A percentile compares a stretch with the other conserved stretches of the same genome.
phyloP scores from a whole-genome alignment of 2,797 vertebrate genomes.

The Coracias cyanogaster region DNA sequence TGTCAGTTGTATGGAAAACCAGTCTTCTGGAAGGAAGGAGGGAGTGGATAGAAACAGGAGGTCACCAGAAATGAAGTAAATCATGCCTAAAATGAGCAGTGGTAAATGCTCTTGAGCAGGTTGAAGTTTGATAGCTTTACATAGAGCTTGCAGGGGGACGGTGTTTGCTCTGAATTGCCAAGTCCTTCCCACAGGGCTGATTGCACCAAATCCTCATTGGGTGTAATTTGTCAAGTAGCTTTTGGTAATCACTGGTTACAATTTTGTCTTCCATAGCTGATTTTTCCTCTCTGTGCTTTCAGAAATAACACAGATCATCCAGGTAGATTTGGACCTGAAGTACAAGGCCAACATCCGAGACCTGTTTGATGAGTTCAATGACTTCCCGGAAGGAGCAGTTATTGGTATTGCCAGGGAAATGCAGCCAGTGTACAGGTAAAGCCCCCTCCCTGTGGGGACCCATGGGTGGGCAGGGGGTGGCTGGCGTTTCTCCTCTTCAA shows the following conservation, averaged over 20 bases:
- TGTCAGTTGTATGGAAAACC: neutral
- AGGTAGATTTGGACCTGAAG: conserved; percentile 95
- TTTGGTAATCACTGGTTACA: neutral
- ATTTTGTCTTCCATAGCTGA: neutral
- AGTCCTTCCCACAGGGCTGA: neutral
- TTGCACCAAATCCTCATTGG: neutral
- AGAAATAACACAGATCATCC: conserved; percentile 90
- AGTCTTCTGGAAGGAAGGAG: neutral
- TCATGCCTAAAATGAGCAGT: neutral
- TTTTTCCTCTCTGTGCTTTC: conserved; percentile 7
- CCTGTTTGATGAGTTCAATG: conserved; percentile 92
- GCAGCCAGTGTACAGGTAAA: conserved; percentile 98
- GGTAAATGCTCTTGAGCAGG: neutral
- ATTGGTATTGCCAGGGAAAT: conserved; percentile 94
- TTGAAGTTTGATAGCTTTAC: neutral
- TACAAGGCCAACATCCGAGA: conserved; percentile 92
- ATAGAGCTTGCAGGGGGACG: neutral
- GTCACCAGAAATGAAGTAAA: neutral
- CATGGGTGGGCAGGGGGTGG: neutral
- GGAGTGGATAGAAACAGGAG: neutral
- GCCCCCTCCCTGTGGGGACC: fast-evolving
- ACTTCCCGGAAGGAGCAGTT: conserved; percentile 86
- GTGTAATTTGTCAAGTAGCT: neutral
- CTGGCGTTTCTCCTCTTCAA: neutral
- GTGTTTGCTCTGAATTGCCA: neutral